Percentiles rank a stretch among this genome's conserved stretches.
phyloP scores from a whole-genome alignment of 2,797 vertebrate genomes.

The Macroramphosus scolopax region DNA sequence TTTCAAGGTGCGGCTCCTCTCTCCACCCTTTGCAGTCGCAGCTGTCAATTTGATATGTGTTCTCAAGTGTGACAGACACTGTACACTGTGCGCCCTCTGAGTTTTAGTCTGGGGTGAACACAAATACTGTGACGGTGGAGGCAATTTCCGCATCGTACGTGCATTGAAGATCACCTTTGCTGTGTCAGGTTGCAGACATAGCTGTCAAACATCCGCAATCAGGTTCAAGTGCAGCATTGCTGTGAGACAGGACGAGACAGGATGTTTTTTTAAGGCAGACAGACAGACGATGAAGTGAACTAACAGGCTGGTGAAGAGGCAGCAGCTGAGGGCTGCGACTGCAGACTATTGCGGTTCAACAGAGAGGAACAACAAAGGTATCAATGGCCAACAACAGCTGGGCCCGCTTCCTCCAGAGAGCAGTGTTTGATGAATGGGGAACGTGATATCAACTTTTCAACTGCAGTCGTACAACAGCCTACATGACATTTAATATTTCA shows the following conservation, averaged over 20 bases:
- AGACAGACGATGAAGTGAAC: conserved; percentile 28
- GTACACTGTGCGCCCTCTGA: no score
- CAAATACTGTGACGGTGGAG: no score
- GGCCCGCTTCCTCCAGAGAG: conserved; percentile 62
- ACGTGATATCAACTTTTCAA: conserved; percentile 49
- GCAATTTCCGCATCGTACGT: no score
- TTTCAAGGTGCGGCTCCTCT: conserved; percentile 69
- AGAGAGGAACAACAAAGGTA: conserved; percentile 60
- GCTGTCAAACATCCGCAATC: not conserved
- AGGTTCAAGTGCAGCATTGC: conserved; percentile 7
- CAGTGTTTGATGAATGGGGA: conserved; percentile 44
- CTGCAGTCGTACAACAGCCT: conserved; percentile 42
- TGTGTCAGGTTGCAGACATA: conserved; percentile 1
- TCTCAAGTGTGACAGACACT: conserved; percentile 35
- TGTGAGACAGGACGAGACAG: conserved; percentile 20
- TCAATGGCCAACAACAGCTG: conserved; percentile 67
- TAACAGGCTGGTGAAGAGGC: conserved; percentile 32
- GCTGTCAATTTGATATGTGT: conserved; percentile 57
- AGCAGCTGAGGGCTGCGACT: conserved; percentile 37
- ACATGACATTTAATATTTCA: conserved; percentile 61
- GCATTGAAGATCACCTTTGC: no score
- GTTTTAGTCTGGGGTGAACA: no score
- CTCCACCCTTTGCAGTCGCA: conserved; percentile 44
- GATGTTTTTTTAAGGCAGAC: conserved; percentile 11
- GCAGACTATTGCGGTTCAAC: conserved; percentile 39